Evolutionary conservation across 2,797 vertebrate genomes (phyloP), one percentile per base, ranked within the genome.

Genomic region (Syngnathus acus): DNA sequence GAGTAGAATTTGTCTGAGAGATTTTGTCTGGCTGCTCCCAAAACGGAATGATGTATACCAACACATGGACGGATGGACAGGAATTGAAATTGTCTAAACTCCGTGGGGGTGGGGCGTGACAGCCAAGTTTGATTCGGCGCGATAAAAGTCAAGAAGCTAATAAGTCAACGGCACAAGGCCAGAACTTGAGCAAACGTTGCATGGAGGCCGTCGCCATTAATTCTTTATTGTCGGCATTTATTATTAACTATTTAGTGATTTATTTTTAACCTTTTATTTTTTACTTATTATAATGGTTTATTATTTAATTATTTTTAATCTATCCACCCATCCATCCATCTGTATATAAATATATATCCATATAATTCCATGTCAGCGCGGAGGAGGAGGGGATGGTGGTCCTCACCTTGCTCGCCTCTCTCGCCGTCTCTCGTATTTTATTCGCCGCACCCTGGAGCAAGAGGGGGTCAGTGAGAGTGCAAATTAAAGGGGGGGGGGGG

Each of bases 391-490:
- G 32, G 6, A 57, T 42, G 69, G 74, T 62, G 42, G 23, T 16
- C 62, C 23, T 45, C 62, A 48, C 62, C 62, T 63, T 23, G 43
- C 62, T 17, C 3, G 43, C 14, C 26, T 32, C 47, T 17, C n/a
- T 21, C 17, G 13, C 43, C 5, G 11, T 6, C 45, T n/a, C 19
- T n/a, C 7, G 19, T 51, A n/a, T 21, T 51, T 51, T 51, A 51
- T n/a, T n/a, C 8, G 16, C 48, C 19, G 3, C 2, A n/a, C 37
- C 19, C 64, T 54, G 50, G 14, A 50, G 62, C 26, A 2, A 5
- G 57, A 72, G 26, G 26, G 58, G 72, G 78, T 83, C 72, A 78
- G 21, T 51, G 68, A 76, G 62, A 86, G 73, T 74, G 70, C 73
- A 69, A 53, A 48, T 23, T 65, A 23, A 5, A 45, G 43, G 47